Conservation (phyloP, 53 echinoderm and acorn worm species). For the Henricia sp. region DNA sequence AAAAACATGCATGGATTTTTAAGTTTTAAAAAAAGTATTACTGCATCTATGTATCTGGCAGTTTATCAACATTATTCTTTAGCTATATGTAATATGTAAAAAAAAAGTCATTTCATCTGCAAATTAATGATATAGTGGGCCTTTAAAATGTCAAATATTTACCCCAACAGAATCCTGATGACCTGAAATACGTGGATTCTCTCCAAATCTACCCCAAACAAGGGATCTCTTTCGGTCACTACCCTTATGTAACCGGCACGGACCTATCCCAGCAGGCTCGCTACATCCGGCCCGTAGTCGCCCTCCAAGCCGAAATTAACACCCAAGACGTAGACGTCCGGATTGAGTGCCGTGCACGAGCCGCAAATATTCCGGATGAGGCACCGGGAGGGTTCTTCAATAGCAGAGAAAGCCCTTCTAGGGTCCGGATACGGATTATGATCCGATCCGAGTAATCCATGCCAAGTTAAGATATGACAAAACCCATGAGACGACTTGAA, state of each 20-base stretch:
- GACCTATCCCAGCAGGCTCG: slow-evolving; percentile 8
- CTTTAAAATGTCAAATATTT: no score
- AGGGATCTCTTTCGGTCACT: slow-evolving; percentile 69
- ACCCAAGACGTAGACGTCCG: background rate
- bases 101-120: no score
- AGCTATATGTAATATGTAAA: no score
- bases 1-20: no score
- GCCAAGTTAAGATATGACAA: background rate
- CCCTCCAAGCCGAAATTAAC: slow-evolving; percentile 42
- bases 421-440: slow-evolving; percentile 38
- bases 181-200: background rate
- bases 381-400: slow-evolving; percentile 11
- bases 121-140: no score
- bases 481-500: no score
- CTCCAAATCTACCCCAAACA: slow-evolving; percentile 16
- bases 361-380: slow-evolving; percentile 39
- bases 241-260: slow-evolving; percentile 58
- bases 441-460: background rate
- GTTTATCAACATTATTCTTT: no score
- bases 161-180: background rate
- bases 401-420: slow-evolving; percentile 28
- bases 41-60: no score
- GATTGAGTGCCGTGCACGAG: slow-evolving; percentile 35
- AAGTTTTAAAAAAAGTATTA: no score
- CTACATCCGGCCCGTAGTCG: slow-evolving; percentile 64